A percentile compares a stretch with the other conserved stretches of the same genome.
Conservation (phyloP, 2,888 invertebrate species). For the Alviniconcha strummeri region DNA sequence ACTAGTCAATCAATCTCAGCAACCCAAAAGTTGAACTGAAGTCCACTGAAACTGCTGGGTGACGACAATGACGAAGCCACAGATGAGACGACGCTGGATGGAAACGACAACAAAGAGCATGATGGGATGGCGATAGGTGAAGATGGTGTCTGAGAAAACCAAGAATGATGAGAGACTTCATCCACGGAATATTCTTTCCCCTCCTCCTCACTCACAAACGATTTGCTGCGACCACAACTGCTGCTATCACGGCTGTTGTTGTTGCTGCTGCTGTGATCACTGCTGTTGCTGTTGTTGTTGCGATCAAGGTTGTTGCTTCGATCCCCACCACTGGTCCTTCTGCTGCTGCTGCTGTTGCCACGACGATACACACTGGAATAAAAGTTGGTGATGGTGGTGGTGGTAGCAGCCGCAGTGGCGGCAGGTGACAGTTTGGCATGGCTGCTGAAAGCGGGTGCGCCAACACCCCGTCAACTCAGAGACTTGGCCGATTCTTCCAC, state of each 20-base stretch:
- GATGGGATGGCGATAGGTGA: neutral
- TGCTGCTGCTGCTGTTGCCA: no score
- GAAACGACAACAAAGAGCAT: neutral
- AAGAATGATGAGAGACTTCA: neutral
- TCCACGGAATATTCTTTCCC: neutral
- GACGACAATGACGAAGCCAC: neutral
- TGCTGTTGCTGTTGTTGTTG: neutral
- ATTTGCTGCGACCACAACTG: no score
- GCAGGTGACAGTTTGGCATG: neutral
- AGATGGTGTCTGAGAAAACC: neutral
- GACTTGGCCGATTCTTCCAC: neutral
- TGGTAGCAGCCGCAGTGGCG: neutral
- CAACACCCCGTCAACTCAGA: conserved; percentile 6
- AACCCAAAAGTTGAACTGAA: conserved; percentile 24
- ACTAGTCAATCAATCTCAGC: conserved; percentile 11
- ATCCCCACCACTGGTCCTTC: neutral
- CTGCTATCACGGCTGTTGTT: neutral
- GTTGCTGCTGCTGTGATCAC: neutral
- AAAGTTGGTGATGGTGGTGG: neutral
- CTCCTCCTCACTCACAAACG: no score
- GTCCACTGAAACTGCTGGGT: neutral
- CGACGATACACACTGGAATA: neutral
- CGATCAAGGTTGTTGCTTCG: neutral
- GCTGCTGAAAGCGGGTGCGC: neutral
- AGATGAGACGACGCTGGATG: neutral